These are phyloP conservation scores for Trachurus trachurus DNA, from an alignment of 2,797 vertebrate genomes.

Conservation along the genomic window DNA sequence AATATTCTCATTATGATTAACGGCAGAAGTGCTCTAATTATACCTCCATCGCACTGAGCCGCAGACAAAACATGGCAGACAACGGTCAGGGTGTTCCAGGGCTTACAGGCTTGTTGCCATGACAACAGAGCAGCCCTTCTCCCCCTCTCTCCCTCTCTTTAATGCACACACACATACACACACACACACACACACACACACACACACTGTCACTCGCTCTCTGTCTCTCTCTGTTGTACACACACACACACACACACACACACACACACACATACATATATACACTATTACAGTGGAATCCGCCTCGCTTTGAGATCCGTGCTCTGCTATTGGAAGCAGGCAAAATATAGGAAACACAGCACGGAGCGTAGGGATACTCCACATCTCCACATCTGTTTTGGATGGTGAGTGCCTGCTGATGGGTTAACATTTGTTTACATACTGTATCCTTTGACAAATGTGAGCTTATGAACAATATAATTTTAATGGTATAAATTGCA, in stretches of 20 bases:
- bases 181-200: conserved; percentile 39
- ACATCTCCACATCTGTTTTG: conserved; percentile 78
- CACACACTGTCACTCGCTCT: conserved; percentile 53
- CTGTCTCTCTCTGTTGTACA: conserved; percentile 53
- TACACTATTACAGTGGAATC: conserved; percentile 75
- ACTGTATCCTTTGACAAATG: conserved; percentile 74
- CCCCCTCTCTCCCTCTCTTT: conserved; percentile 46
- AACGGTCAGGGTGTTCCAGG: conserved; percentile 84
- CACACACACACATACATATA: conserved; percentile 35
- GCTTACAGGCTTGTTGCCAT: conserved; percentile 92
- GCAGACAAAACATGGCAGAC: conserved; percentile 86
- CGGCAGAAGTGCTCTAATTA: conserved; percentile 61
- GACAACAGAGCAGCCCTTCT: conserved; percentile 89
- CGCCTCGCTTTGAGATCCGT: conserved; percentile 64
- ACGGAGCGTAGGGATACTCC: conserved; percentile 53
- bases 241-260: conserved; percentile 30
- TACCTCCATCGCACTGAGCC: conserved; percentile 56
- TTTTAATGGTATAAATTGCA: conserved; percentile 1
- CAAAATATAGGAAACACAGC: conserved; percentile 45
- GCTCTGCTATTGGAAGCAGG: conserved; percentile 63
- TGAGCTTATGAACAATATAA: conserved; percentile 21
- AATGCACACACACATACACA: conserved; percentile 45
- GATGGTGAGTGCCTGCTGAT: conserved; percentile 89
- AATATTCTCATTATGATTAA: conserved; percentile 44
- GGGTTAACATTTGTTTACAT: conserved; percentile 91